Conservation (phyloP, 2,888 invertebrate genomes). For the Xylocampa areola region DNA sequence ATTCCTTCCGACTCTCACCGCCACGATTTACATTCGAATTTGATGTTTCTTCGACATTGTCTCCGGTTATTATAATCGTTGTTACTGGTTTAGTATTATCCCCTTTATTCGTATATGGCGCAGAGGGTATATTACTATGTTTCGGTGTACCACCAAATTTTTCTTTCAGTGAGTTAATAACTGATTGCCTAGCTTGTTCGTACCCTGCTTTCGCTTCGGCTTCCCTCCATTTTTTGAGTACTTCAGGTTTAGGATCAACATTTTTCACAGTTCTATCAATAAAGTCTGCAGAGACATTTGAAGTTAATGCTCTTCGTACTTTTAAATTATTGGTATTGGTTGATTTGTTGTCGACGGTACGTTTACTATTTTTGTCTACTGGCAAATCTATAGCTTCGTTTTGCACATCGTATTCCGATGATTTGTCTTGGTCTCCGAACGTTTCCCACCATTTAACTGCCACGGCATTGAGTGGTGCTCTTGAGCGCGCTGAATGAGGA, state of each 20-base stretch:
- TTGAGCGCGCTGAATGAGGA: slow-evolving; percentile 76
- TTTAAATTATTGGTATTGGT: slow-evolving; percentile 61
- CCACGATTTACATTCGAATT: slow-evolving; percentile 81
- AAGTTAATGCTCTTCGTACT: slow-evolving; percentile 60
- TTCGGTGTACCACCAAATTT: slow-evolving; percentile 71
- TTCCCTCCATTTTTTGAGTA: slow-evolving; percentile 83
- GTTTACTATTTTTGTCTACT: slow-evolving; percentile 33
- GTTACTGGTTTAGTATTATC: slow-evolving; percentile 70
- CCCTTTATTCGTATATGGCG: slow-evolving; percentile 66
- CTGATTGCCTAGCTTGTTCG: slow-evolving; percentile 79
- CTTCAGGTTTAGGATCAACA: slow-evolving; percentile 73
- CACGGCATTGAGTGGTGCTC: slow-evolving; percentile 77
- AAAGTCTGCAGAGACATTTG: slow-evolving; percentile 59
- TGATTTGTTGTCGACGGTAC: slow-evolving; percentile 63
- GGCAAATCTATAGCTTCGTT: slow-evolving; percentile 48
- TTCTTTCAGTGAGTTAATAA: slow-evolving; percentile 85
- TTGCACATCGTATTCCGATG: slow-evolving; percentile 46
- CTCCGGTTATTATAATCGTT: slow-evolving; percentile 77
- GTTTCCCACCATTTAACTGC: slow-evolving; percentile 78
- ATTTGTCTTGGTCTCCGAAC: slow-evolving; percentile 58
- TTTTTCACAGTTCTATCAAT: slow-evolving; percentile 56
- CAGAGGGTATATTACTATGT: slow-evolving; percentile 66
- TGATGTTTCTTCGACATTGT: slow-evolving; percentile 85
- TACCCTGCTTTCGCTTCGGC: slow-evolving; percentile 76
- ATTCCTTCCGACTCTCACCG: slow-evolving; percentile 55